Percentiles rank a stretch among this genome's conserved stretches.
Conservation (phyloP, 2,113 vertebrate species). For the Pygathrix nemaeus region DNA sequence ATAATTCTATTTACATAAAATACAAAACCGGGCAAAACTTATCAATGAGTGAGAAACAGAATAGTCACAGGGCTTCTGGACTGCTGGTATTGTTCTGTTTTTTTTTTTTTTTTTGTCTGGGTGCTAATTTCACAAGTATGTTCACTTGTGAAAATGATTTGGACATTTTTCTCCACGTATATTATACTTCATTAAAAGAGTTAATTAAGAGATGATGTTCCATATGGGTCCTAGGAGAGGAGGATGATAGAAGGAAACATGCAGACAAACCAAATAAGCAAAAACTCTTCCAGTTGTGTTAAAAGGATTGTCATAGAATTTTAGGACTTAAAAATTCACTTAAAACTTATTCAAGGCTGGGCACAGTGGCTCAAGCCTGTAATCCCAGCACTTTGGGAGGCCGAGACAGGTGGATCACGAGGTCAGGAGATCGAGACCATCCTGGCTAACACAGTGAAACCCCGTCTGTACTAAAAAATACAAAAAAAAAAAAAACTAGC, state of each 20-base stretch:
- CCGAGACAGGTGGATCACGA: too few species aligned
- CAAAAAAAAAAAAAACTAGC: too few species aligned
- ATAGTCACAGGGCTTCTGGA: not conserved
- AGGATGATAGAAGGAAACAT: not conserved
- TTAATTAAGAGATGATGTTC: not conserved
- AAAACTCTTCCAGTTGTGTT: not conserved
- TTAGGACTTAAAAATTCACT: not conserved
- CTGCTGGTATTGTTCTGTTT: not conserved
- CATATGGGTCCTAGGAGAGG: not conserved
- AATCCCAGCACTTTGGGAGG: too few species aligned
- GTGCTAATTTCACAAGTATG: not conserved
- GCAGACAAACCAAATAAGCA: not conserved
- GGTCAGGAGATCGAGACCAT: too few species aligned
- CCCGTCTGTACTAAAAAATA: too few species aligned
- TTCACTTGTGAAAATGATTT: not conserved
- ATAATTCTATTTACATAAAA: not conserved
- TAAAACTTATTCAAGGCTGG: not conserved
- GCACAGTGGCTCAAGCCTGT: too few species aligned
- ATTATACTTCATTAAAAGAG: not conserved
- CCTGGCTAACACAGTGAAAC: too few species aligned
- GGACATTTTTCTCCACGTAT: not conserved
- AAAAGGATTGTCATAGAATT: conserved; percentile 17
- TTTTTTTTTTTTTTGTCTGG: not conserved
- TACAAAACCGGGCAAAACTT: not conserved
- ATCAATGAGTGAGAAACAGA: not conserved